Evolutionary conservation across 2,888 invertebrate genomes (phyloP), one percentile per base, ranked within the genome.

Genomic region (Agrochola circellaris): DNA sequence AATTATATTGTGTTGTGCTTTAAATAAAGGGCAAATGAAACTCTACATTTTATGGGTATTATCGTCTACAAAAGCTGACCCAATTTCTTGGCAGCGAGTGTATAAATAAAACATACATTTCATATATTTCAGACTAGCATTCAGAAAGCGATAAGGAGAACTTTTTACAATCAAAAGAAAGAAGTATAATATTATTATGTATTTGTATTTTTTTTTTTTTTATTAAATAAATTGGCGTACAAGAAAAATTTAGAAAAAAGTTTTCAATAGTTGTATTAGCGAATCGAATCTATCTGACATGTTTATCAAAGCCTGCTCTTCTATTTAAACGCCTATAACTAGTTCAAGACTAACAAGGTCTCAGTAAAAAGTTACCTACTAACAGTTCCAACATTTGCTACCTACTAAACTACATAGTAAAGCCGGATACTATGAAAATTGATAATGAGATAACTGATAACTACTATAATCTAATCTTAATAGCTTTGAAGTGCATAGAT

Each of bases 31-130:
- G 11, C 34, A 23, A 42, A n/a, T 58, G 8, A 48, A 75, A 70
- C 34, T 58, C 15, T 26, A 70, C 3, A 45, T 64, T 77, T 54
- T 56, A 61, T 54, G 45, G 13, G 60, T 70, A 51, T 17, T 30
- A 56, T 70, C 71, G 61, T 62, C 74, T 45, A 70, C 66, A 70
- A 77, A 78, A 85, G 51, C 42, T 87, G 87, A 85, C 82, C 78
- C 60, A 75, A 75, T 82, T 87, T 77, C 85, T 77, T 71, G 64
- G 60, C 72, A 58, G 34, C 34, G 54, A 13, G 26, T 56, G n/a
- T 81, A 82, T 62, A 74, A 70, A 66, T 69, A 86, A 69, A 65
- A 77, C 64, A 69, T 17, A 82, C 34, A 54, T 38, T 66, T 73
- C n/a, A 54, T 72, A 38, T 68, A 54, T 17, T 79, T 23, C 30